A percentile compares a stretch with the other conserved stretches of the same genome.
phyloP scores from a whole-genome alignment of 1,140 invertebrate species.

The Papilio polytes region DNA sequence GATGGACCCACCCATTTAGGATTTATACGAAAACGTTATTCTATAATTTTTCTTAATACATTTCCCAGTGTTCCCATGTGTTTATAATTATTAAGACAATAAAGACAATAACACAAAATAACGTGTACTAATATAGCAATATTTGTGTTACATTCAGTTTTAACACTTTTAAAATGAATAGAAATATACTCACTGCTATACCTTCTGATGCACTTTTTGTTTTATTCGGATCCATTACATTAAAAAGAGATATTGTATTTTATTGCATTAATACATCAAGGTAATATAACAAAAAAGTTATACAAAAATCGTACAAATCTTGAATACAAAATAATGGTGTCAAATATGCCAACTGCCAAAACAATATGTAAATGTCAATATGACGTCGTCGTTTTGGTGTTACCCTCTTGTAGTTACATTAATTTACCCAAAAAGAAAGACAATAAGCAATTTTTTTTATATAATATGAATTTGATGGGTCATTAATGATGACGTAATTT shows the following conservation, averaged over 20 bases:
- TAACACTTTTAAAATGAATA: conserved; percentile 21
- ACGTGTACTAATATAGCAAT: neutral
- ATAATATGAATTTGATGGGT: neutral
- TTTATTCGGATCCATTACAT: conserved; percentile 64
- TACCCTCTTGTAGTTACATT: neutral
- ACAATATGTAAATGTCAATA: conserved; percentile 43
- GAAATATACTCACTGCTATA: conserved; percentile 69
- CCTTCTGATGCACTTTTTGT: conserved; percentile 78
- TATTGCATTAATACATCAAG: conserved; percentile 7
- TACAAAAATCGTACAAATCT: neutral
- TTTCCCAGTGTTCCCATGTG: neutral
- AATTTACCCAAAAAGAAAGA: neutral
- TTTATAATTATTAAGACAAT: neutral
- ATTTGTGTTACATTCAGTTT: neutral
- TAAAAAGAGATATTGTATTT: neutral
- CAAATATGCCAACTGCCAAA: conserved; percentile 43
- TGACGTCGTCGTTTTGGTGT: conserved; percentile 5
- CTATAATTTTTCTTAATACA: no score
- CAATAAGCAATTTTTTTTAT: neutral
- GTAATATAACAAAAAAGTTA: neutral
- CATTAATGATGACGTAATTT: no score
- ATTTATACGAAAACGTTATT: neutral
- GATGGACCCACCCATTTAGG: neutral
- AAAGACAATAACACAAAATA: neutral
- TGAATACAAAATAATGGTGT: conserved; percentile 3